Conservation (phyloP, 2,113 vertebrate species). For the Rhea pennata region DNA sequence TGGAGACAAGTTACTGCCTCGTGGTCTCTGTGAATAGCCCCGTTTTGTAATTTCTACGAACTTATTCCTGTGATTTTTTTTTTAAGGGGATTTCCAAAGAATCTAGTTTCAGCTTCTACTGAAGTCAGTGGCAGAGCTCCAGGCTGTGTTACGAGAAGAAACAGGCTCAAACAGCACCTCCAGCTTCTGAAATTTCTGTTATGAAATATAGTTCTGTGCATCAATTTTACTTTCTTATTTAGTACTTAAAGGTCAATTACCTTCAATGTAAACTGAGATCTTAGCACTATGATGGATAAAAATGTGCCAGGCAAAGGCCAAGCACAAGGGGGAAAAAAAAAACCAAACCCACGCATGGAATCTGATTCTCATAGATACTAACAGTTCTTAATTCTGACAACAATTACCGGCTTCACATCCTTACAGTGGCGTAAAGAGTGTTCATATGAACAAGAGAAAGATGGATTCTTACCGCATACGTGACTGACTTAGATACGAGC, state of each 20-base stretch:
- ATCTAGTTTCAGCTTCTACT: not conserved
- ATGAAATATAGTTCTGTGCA: not conserved
- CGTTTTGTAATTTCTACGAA: not conserved
- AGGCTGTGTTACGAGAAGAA: not conserved
- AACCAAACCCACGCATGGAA: not conserved
- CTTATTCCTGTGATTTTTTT: not conserved
- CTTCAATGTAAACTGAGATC: not conserved
- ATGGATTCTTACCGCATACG: accelerated
- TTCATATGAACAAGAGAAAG: not conserved
- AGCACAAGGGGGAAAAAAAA: no score
- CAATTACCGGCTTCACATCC: not conserved
- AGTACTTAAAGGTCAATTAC: not conserved
- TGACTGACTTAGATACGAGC: not conserved
- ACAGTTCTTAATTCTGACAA: not conserved
- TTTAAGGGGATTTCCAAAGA: not conserved
- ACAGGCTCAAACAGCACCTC: not conserved
- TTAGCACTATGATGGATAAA: not conserved
- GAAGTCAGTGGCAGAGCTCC: not conserved
- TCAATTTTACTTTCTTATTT: not conserved
- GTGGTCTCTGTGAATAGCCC: not conserved
- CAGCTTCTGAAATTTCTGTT: not conserved
- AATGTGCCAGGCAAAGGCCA: not conserved
- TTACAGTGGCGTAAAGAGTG: not conserved
- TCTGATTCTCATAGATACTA: not conserved
- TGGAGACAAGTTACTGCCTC: not conserved